Conservation (phyloP, 2,113 vertebrate genomes). For the Neoarius graeffei region DNA sequence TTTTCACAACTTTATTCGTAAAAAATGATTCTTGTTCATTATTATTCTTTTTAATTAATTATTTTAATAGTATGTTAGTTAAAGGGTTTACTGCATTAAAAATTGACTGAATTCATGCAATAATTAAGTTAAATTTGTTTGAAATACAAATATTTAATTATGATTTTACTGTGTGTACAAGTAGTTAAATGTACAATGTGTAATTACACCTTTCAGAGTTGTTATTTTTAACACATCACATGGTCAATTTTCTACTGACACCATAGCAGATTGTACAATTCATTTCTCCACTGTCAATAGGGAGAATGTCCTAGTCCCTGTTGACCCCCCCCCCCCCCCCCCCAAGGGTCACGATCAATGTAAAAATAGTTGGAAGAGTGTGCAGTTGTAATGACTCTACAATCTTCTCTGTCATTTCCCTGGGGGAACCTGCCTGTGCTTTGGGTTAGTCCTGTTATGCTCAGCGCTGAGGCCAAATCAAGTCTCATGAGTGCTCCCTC, state of each 20-base stretch:
- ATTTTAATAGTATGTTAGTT: neutral
- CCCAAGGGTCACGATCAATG: slow-evolving; percentile 35
- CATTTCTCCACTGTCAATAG: slow-evolving; percentile 34
- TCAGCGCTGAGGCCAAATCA: slow-evolving; percentile 38
- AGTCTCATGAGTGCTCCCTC: slow-evolving; percentile 30
- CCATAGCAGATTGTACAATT: slow-evolving; percentile 19
- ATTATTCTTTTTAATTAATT: neutral
- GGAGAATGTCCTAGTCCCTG: slow-evolving; percentile 14
- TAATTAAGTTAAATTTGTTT: neutral
- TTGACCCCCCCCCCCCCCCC: neutral
- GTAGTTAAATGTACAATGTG: neutral
- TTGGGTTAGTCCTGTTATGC: slow-evolving; percentile 39
- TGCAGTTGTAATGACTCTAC: slow-evolving; percentile 45
- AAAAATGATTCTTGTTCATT: neutral
- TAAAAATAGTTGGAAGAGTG: slow-evolving; percentile 38
- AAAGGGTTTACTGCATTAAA: neutral
- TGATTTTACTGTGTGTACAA: neutral
- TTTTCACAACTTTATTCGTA: neutral
- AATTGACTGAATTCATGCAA: neutral
- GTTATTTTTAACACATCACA: neutral
- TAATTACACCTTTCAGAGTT: neutral
- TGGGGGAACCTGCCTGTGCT: slow-evolving; percentile 34
- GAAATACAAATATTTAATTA: neutral
- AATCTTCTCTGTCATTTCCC: slow-evolving; percentile 47
- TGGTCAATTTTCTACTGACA: neutral